A percentile compares a stretch with the other conserved stretches of the same genome.
phyloP scores from a whole-genome alignment of 2,888 invertebrate genomes.

The Villa cingulata region DNA sequence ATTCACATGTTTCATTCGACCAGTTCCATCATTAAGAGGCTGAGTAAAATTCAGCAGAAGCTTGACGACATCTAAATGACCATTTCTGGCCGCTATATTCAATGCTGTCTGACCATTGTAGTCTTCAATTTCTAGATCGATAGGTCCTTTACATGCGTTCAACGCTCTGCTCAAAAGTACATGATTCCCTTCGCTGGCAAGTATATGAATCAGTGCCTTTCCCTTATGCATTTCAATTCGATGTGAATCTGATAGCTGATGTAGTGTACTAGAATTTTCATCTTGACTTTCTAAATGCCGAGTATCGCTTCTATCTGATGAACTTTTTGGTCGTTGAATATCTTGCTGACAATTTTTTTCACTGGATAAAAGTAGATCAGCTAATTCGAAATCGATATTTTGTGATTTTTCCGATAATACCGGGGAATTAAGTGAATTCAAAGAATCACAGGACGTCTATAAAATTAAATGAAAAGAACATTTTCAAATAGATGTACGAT shows the following conservation, averaged over 20 bases:
- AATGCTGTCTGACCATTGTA: conserved; percentile 74
- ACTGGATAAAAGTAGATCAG: conserved; percentile 33
- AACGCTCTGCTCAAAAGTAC: conserved; percentile 49
- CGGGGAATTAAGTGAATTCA: conserved; percentile 31
- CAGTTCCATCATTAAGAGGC: conserved; percentile 29
- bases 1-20: conserved; percentile 43
- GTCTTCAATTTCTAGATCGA: conserved; percentile 49
- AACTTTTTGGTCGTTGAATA: conserved; percentile 30
- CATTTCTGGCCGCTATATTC: conserved; percentile 70
- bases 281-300: conserved; percentile 31
- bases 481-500: no score
- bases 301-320: conserved; percentile 33
- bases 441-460: conserved; percentile 32
- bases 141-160: conserved; percentile 43
- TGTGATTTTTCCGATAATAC: conserved; percentile 34
- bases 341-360: conserved; percentile 34
- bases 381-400: conserved; percentile 35
- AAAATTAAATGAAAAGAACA: conserved; percentile 1
- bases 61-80: conserved; percentile 57
- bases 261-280: conserved; percentile 31
- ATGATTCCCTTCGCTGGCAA: conserved; percentile 63
- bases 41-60: conserved; percentile 39
- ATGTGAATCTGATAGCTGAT: conserved; percentile 34
- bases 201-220: conserved; percentile 59
- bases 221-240: conserved; percentile 39